Conservation (phyloP, 2,888 invertebrate species). For the Quadroppia sp. region DNA sequence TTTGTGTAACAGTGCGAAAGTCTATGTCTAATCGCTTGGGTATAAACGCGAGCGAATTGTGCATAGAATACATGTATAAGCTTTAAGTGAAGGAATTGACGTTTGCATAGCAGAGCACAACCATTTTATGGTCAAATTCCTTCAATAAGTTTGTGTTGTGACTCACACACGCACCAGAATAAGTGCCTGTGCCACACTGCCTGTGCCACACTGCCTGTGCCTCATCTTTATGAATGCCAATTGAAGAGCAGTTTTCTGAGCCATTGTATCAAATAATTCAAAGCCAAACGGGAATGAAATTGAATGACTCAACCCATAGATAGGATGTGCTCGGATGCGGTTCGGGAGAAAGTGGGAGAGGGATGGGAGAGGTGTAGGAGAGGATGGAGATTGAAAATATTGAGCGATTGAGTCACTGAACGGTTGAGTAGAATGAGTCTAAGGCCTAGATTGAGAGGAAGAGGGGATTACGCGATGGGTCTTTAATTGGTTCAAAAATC, state of each 20-base stretch:
- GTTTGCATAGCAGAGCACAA: neutral
- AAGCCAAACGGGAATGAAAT: slow-evolving; percentile 28
- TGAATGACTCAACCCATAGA: slow-evolving; percentile 12
- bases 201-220: neutral
- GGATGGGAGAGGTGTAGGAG: neutral
- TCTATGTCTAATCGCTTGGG: neutral
- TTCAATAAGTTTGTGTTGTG: slow-evolving; percentile 22
- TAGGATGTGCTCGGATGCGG: neutral
- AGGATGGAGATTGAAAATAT: neutral
- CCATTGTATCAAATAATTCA: slow-evolving; percentile 24
- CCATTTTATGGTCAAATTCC: slow-evolving; percentile 25
- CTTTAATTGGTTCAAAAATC: slow-evolving; percentile 25
- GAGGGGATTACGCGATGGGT: slow-evolving; percentile 10
- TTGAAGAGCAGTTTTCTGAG: slow-evolving; percentile 8
- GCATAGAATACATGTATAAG: slow-evolving; percentile 25
- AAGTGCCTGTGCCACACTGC: too few relatives aligned
- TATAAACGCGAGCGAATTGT: slow-evolving; percentile 4
- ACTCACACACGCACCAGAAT: neutral
- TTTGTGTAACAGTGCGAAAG: neutral
- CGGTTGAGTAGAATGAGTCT: neutral
- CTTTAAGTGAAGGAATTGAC: neutral
- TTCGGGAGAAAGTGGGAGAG: neutral
- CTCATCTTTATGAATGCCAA: slow-evolving; percentile 22
- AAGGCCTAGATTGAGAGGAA: neutral
- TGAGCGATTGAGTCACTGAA: slow-evolving; percentile 11